Evolutionary conservation across 2,888 invertebrate species (phyloP).

Genomic region (Eulithis prunata): DNA sequence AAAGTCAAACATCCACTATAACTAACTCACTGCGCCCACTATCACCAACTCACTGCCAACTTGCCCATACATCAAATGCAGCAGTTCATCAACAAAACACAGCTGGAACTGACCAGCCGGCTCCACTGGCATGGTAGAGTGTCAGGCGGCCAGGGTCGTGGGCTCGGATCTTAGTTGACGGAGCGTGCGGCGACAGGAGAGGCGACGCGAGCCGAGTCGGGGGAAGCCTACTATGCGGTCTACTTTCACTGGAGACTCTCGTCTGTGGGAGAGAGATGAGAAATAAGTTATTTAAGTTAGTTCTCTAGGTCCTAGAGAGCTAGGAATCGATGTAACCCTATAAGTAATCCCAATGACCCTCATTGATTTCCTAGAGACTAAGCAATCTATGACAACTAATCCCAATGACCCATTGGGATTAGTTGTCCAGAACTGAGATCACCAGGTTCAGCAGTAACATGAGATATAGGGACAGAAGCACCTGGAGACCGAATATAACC

Average conservation of each 20-base stretch:
- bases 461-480: no score
- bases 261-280: constrained; percentile 50
- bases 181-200: constrained; percentile 97
- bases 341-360: no score
- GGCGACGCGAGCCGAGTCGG: constrained; percentile 95
- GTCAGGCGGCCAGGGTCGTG: constrained; percentile 38
- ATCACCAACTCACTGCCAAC: constrained; percentile 1
- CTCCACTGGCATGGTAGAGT: constrained; percentile 6
- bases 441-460: no score
- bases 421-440: no score
- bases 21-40: background rate
- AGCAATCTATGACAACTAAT: no score
- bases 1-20: no score
- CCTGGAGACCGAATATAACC: no score
- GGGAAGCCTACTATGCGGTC: constrained; percentile 91
- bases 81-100: constrained; percentile 3
- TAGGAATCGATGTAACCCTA: no score
- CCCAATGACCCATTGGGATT: no score
- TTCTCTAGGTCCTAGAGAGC: no score
- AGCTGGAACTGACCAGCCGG: constrained; percentile 1
- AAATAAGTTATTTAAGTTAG: background rate
- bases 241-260: constrained; percentile 88
- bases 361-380: no score
- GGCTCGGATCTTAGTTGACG: constrained; percentile 89
- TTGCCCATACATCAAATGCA: constrained; percentile 15